phyloP scores from a whole-genome alignment of 2,888 invertebrate species.

The Brenthis ino region DNA sequence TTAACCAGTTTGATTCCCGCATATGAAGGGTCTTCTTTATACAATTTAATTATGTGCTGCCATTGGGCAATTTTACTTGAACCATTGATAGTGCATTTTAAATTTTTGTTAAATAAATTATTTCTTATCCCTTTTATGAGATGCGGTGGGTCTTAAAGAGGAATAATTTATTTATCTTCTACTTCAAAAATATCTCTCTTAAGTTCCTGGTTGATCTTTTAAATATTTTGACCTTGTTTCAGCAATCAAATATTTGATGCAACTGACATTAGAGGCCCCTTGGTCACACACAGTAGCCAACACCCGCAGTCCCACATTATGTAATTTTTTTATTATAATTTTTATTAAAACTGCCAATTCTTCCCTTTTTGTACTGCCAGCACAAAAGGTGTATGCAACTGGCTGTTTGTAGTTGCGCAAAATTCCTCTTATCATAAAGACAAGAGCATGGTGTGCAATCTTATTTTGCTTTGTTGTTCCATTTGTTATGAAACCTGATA shows the following conservation, averaged over 20 bases:
- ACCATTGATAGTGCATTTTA: conserved; percentile 11
- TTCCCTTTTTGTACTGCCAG: conserved; percentile 30
- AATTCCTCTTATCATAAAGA: conserved; percentile 38
- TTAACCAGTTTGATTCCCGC: conserved; percentile 14
- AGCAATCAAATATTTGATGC: conserved; percentile 29
- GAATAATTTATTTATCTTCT: not conserved
- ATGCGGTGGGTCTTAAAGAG: not conserved
- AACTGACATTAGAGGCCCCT: conserved; percentile 34
- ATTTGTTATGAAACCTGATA: conserved; percentile 23
- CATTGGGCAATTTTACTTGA: conserved; percentile 26
- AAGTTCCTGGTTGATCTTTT: not conserved
- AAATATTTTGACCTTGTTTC: conserved; percentile 7
- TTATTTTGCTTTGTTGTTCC: conserved; percentile 13
- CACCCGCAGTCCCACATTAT: conserved; percentile 29
- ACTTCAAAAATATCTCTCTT: not conserved
- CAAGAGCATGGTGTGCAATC: conserved; percentile 34
- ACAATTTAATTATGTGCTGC: conserved; percentile 16
- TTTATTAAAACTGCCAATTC: conserved; percentile 25
- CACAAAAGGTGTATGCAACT: conserved; percentile 34
- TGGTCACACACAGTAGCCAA: conserved; percentile 40
- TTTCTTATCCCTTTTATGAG: conserved; percentile 44
- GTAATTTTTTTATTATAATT: conserved; percentile 26
- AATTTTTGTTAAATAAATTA: conserved; percentile 37
- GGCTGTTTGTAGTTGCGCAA: conserved; percentile 35
- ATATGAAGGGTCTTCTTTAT: conserved; percentile 10